phyloP scores from a whole-genome alignment of 37 sponge, comb jelly and placozoan genomes.

The Bolinopsis microptera region DNA sequence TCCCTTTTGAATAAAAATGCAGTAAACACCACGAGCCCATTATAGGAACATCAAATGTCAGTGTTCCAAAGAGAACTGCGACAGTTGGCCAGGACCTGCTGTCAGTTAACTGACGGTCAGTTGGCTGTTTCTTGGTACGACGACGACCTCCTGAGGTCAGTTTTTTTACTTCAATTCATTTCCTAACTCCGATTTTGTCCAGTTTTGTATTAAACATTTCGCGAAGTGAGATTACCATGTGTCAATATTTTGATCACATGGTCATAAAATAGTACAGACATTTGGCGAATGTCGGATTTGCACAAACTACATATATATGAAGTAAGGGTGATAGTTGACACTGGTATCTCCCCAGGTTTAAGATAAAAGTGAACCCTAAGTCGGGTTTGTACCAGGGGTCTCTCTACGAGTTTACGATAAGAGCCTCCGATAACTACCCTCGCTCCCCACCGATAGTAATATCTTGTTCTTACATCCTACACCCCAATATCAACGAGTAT shows the following conservation, averaged over 20 bases:
- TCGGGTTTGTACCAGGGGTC: conserved; percentile 6
- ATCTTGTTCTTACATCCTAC: conserved; percentile 29
- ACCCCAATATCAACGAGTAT: conserved; percentile 64
- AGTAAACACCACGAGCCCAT: no score
- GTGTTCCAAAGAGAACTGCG: conserved; percentile 23
- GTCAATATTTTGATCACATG: no score
- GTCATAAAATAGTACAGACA: no score
- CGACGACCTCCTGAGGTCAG: background rate
- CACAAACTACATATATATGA: no score
- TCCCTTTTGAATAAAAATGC: no score
- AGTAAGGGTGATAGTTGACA: no score
- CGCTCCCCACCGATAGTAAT: conserved; percentile 46
- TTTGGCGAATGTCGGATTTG: no score
- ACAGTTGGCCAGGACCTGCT: conserved; percentile 10
- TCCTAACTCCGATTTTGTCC: no score
- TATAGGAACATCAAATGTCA: no score
- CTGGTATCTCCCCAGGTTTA: background rate
- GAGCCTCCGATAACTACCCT: conserved; percentile 59
- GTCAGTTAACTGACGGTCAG: conserved; percentile 29
- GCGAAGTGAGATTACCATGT: no score
- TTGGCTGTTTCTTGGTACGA: conserved; percentile 24
- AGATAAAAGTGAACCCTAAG: conserved; percentile 9
- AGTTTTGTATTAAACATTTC: no score
- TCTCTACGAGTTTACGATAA: conserved; percentile 45
- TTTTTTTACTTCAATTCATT: no score